A percentile compares a stretch with the other conserved stretches of the same genome.
phyloP scores from a whole-genome alignment of 2,888 invertebrate species.

The Tribolium freemani region DNA sequence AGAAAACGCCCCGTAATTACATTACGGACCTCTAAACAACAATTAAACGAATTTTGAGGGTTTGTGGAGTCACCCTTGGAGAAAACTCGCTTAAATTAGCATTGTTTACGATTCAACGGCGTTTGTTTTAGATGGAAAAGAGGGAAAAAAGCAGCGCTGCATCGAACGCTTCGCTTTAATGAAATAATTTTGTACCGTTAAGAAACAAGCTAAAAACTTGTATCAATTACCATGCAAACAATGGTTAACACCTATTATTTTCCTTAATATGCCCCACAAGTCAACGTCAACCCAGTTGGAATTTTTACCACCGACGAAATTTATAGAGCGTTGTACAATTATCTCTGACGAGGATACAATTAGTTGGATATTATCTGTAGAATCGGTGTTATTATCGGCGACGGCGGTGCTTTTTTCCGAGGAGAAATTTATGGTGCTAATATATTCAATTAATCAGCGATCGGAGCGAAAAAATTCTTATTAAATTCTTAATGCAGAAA shows the following conservation, averaged over 20 bases:
- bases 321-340: conserved; percentile 39
- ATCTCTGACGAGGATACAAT: conserved; percentile 25
- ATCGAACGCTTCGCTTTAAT: conserved; percentile 1
- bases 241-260: conserved; percentile 41
- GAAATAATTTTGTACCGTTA: conserved; percentile 31
- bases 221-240: conserved; percentile 39
- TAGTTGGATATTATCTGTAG: conserved; percentile 30
- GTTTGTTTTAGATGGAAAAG: neutral
- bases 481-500: conserved; percentile 25
- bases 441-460: conserved; percentile 32
- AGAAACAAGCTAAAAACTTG: conserved; percentile 11
- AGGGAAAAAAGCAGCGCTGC: neutral
- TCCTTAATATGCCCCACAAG: conserved; percentile 33
- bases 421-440: conserved; percentile 12
- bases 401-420: conserved; percentile 15
- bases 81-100: conserved; percentile 27
- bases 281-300: conserved; percentile 36
- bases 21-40: conserved; percentile 20
- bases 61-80: conserved; percentile 5
- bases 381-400: conserved; percentile 27
- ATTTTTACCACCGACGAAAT: conserved; percentile 33
- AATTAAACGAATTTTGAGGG: conserved; percentile 29
- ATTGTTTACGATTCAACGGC: conserved; percentile 26
- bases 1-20: conserved; percentile 4
- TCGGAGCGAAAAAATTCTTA: conserved; percentile 16